Conservation (phyloP, 2,797 vertebrate genomes). For the Iguana delicatissima region DNA sequence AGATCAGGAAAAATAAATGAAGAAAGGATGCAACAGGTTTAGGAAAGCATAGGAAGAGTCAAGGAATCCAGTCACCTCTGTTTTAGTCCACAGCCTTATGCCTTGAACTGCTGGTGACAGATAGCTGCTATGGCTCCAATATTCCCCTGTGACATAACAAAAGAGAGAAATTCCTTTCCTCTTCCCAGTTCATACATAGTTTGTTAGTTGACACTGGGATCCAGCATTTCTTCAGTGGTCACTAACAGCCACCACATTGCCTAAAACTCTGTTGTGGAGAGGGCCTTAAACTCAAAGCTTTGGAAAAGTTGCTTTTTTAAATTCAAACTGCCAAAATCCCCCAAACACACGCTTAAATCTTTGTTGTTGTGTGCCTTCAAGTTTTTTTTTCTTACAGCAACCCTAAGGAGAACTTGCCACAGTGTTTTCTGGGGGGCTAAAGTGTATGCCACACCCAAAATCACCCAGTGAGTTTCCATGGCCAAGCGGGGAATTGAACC, state of each 20-base stretch:
- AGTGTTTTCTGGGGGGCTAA: too few species aligned
- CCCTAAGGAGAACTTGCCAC: too few species aligned
- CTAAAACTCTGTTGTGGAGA: neutral
- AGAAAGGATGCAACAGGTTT: too few species aligned
- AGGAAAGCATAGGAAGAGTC: neutral
- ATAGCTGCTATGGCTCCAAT: neutral
- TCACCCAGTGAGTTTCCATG: too few species aligned
- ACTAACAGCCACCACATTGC: neutral
- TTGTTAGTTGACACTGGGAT: neutral
- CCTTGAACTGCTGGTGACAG: neutral
- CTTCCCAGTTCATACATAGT: neutral
- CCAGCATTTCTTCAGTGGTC: neutral
- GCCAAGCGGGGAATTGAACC: too few species aligned
- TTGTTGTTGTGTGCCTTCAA: too few species aligned
- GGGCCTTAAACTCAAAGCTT: neutral
- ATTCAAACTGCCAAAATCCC: too few species aligned
- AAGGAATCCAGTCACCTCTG: neutral
- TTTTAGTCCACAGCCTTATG: neutral
- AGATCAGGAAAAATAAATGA: neutral
- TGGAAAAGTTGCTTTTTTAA: neutral
- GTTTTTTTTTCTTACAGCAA: too few species aligned
- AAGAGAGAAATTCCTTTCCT: neutral
- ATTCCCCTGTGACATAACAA: neutral
- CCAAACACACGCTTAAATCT: too few species aligned
- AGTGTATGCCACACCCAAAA: too few species aligned